phyloP scores from a whole-genome alignment of 2,888 invertebrate species.

The Hesperia comma region DNA sequence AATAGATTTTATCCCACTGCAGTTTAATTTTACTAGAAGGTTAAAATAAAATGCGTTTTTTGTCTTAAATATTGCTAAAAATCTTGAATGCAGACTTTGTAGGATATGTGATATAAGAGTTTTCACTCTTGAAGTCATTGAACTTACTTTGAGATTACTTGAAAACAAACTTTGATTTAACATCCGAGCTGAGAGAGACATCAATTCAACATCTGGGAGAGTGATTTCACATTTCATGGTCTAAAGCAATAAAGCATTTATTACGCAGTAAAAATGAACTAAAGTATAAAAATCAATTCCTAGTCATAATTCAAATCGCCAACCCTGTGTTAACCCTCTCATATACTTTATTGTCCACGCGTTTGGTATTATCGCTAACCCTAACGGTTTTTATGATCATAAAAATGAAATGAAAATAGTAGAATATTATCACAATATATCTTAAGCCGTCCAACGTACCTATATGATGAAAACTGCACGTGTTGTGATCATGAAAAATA shows the following conservation, averaged over 20 bases:
- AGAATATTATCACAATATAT: constrained; percentile 2
- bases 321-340: constrained; percentile 20
- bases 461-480: no score
- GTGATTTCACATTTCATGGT: not conserved
- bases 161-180: no score
- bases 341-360: constrained; percentile 28
- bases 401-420: constrained; percentile 26
- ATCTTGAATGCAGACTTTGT: no score
- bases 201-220: no score
- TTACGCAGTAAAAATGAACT: constrained; percentile 1
- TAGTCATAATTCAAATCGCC: constrained; percentile 14
- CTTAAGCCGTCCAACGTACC: not conserved
- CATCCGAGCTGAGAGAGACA: not conserved
- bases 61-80: no score
- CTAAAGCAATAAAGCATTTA: constrained; percentile 19
- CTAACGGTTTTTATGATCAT: constrained; percentile 13
- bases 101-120: no score
- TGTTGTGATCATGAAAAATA: no score
- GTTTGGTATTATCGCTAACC: constrained; percentile 21
- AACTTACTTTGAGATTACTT: no score
- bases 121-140: no score
- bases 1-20: no score
- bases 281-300: constrained; percentile 5
- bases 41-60: no score
- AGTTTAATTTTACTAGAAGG: no score